phyloP scores from a whole-genome alignment of 2,113 vertebrate species.

The Genyomyrus donnyi region DNA sequence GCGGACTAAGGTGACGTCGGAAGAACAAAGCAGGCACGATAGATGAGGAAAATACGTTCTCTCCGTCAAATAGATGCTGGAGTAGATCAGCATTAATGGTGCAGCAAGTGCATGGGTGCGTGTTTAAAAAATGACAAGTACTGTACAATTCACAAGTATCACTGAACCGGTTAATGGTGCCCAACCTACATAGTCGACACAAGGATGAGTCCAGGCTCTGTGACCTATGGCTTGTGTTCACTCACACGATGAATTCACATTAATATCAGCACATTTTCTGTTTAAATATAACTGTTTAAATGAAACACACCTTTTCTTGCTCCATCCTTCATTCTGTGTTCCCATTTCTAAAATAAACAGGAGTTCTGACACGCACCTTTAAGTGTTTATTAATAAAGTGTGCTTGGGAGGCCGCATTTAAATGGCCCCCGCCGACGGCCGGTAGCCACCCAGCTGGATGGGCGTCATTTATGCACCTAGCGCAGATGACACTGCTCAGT shows the following conservation, averaged over 20 bases:
- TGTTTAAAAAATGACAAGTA: neutral
- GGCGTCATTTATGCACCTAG: neutral
- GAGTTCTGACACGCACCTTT: neutral
- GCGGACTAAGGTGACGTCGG: neutral
- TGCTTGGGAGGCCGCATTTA: neutral
- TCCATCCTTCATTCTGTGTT: neutral
- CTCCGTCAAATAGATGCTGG: neutral
- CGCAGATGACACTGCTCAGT: neutral
- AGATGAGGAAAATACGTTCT: neutral
- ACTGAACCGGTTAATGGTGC: neutral
- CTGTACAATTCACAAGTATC: neutral
- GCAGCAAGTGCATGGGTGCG: neutral
- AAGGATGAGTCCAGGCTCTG: neutral
- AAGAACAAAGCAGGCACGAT: neutral
- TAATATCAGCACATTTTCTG: neutral
- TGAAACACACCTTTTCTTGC: neutral
- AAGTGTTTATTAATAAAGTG: neutral
- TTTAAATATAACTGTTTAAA: neutral
- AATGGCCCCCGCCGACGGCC: neutral
- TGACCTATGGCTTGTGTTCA: neutral
- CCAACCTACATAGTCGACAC: neutral
- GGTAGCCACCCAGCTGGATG: neutral
- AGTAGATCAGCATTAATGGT: neutral
- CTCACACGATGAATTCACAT: neutral
- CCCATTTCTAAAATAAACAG: neutral